These are phyloP conservation scores for Frieseomelitta varia DNA, from an alignment of 1,140 invertebrate genomes.

Conservation along the genomic window DNA sequence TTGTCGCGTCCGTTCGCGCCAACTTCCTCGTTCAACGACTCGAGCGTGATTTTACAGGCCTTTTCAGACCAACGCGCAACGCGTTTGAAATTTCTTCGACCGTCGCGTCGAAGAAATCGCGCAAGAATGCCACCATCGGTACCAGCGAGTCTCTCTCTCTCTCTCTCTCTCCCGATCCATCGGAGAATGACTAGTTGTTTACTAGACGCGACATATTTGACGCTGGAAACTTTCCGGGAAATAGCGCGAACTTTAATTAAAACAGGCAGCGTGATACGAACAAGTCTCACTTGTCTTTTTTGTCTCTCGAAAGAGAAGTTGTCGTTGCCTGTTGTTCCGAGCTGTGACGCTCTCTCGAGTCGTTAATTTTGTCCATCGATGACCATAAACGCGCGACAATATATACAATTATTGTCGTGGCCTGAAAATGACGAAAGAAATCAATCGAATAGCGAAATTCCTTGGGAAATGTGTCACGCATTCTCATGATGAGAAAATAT, in stretches of 20 bases:
- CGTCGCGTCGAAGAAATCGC: neutral
- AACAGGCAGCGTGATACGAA: neutral
- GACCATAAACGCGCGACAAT: neutral
- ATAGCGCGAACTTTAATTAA: constrained; percentile 22
- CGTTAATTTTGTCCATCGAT: neutral
- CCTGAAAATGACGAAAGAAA: neutral
- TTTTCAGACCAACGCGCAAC: neutral
- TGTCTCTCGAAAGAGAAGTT: neutral
- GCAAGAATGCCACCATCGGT: neutral
- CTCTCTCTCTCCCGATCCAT: neutral
- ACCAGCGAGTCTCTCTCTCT: neutral
- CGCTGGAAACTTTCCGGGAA: neutral
- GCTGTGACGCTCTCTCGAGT: neutral
- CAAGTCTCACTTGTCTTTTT: neutral
- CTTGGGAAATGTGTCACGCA: neutral
- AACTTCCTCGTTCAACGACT: neutral
- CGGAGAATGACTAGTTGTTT: neutral
- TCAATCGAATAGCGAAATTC: neutral
- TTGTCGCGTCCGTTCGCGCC: too few species aligned
- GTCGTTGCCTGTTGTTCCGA: neutral
- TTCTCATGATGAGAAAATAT: neutral
- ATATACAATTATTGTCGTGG: neutral
- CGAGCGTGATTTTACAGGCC: neutral
- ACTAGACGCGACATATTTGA: neutral
- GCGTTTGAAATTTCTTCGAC: neutral